Evolutionary conservation across 2,113 vertebrate genomes (phyloP).

Genomic region (Oplegnathus fasciatus): DNA sequence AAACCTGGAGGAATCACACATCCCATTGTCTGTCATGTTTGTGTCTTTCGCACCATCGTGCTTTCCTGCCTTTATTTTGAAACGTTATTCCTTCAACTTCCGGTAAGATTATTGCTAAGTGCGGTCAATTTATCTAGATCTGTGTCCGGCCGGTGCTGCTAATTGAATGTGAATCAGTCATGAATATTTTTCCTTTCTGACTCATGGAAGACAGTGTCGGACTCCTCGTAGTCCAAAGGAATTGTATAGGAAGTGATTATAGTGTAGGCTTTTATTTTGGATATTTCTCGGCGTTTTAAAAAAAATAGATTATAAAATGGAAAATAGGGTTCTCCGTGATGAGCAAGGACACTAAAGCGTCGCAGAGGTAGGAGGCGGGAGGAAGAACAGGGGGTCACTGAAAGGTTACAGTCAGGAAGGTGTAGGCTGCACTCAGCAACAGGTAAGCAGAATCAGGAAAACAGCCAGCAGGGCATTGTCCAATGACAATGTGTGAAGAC

Average conservation of each 20-base stretch:
- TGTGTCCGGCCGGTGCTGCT: too few species aligned
- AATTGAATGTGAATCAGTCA: constrained; percentile 10
- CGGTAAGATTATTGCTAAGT: neutral
- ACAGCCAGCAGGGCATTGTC: neutral
- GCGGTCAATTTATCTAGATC: neutral
- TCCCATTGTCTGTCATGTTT: neutral
- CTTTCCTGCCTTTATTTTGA: constrained; percentile 39
- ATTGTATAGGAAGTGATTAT: neutral
- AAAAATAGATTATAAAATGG: neutral
- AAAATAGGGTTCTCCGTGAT: neutral
- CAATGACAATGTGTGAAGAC: too few species aligned
- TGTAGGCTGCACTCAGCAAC: neutral
- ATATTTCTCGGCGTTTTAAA: neutral
- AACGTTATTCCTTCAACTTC: constrained; percentile 6
- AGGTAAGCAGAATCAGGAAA: neutral
- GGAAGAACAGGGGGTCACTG: neutral
- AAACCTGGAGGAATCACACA: neutral
- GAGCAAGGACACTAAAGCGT: neutral
- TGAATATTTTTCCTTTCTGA: constrained; percentile 16
- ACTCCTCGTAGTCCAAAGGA: neutral
- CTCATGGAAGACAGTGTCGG: neutral
- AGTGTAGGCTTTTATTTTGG: neutral
- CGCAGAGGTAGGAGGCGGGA: too few species aligned
- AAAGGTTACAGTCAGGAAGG: neutral
- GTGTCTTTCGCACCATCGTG: too few species aligned